phyloP scores from a whole-genome alignment of 1,140 invertebrate genomes.

The Apolygus lucorum region DNA sequence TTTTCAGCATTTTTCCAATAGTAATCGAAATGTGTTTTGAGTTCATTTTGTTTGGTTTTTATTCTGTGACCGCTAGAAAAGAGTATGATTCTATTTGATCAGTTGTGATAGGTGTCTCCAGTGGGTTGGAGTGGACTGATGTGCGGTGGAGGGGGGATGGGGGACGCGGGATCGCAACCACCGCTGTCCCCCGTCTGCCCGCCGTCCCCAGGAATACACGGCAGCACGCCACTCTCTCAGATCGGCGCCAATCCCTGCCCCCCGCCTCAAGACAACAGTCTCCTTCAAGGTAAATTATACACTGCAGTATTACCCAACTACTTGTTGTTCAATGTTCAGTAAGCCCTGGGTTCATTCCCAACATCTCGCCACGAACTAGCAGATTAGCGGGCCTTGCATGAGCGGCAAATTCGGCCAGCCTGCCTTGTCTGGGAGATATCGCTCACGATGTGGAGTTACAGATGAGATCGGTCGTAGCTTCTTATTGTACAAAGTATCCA shows the following conservation, averaged over 20 bases:
- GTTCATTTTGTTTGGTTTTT: slow-evolving; percentile 26
- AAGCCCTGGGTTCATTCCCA: no score
- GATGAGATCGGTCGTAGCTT: no score
- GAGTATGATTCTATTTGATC: slow-evolving; percentile 32
- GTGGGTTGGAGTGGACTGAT: slow-evolving; percentile 28
- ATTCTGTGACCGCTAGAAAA: slow-evolving; percentile 24
- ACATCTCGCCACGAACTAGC: no score
- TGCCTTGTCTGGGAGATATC: no score
- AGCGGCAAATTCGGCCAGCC: no score
- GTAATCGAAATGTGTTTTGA: no score
- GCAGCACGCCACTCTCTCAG: slow-evolving; percentile 74
- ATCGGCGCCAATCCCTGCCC: slow-evolving; percentile 55
- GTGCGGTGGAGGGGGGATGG: slow-evolving; percentile 22
- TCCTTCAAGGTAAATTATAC: slow-evolving; percentile 34
- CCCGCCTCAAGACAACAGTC: slow-evolving; percentile 43
- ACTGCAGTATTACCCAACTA: no score
- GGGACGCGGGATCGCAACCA: background rate
- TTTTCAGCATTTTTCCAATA: no score
- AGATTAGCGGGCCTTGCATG: no score
- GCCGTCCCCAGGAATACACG: slow-evolving; percentile 53
- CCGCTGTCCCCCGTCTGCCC: slow-evolving; percentile 32
- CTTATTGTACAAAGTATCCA: no score
- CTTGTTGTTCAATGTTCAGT: no score
- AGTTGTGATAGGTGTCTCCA: slow-evolving; percentile 42
- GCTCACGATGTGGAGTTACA: no score